Evolutionary conservation across 2,797 vertebrate genomes (phyloP).

Genomic region (Danio kyathit): DNA sequence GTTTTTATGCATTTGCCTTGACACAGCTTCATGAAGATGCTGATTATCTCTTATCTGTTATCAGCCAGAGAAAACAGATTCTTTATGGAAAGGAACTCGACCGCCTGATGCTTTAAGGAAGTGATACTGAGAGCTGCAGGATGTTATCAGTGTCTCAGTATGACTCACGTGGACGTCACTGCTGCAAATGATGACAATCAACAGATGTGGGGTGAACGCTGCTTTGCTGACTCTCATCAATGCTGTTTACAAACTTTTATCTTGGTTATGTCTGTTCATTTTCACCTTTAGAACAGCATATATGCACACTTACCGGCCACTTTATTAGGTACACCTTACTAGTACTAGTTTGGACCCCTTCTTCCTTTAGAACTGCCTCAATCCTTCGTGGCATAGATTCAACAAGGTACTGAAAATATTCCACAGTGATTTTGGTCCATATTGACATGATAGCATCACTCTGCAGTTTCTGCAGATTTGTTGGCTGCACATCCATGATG

Average conservation of each 20-base stretch:
- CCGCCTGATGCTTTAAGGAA: constrained; percentile 13
- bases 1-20: not conserved
- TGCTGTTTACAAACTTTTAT: not conserved
- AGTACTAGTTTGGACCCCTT: too few species aligned
- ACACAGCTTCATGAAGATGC: not conserved
- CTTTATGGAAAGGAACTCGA: constrained; percentile 1
- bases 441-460: too few species aligned
- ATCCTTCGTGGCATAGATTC: too few species aligned
- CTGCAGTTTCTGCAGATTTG: too few species aligned
- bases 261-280: not conserved
- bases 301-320: too few species aligned
- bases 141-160: constrained; percentile 29
- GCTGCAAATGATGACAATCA: constrained; percentile 26
- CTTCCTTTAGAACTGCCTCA: too few species aligned
- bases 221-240: not conserved
- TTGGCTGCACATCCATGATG: too few species aligned
- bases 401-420: too few species aligned
- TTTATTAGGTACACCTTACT: too few species aligned
- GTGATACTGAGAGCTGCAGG: not conserved
- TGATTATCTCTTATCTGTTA: constrained; percentile 5
- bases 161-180: constrained; percentile 30
- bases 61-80: constrained; percentile 4
- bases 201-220: not conserved
- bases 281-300: not conserved
- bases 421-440: too few species aligned